These are phyloP conservation scores for Heterohyrax brucei DNA, from an alignment of 2,797 vertebrate genomes.

Conservation along the genomic window DNA sequence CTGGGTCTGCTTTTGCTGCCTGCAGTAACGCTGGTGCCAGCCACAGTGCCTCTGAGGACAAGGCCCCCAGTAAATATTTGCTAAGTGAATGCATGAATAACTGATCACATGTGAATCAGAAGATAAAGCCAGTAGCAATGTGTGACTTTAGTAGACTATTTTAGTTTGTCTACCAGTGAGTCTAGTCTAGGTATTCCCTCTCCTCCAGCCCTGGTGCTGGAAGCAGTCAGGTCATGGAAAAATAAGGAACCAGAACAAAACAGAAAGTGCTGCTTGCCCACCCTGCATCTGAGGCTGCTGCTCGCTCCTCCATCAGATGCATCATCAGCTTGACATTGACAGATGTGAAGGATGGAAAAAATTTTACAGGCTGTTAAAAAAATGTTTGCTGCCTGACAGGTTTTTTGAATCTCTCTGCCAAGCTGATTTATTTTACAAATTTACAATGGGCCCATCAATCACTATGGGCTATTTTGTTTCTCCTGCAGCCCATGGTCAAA, in stretches of 20 bases:
- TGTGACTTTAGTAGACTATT: accelerated
- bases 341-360: slow-evolving; percentile 36
- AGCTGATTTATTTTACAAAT: slow-evolving; percentile 83
- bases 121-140: accelerated
- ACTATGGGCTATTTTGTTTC: slow-evolving; percentile 68
- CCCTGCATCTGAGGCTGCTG: neutral
- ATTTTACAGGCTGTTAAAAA: slow-evolving; percentile 75
- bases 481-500: slow-evolving; percentile 34
- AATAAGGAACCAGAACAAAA: neutral
- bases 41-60: neutral
- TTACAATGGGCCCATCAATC: slow-evolving; percentile 75
- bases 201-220: neutral
- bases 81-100: neutral
- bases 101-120: accelerated
- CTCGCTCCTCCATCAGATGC: neutral
- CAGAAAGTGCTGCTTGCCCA: accelerated
- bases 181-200: neutral
- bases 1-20: neutral
- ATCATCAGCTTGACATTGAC: slow-evolving; percentile 12
- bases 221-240: neutral
- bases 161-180: neutral
- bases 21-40: accelerated
- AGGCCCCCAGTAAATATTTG: neutral
- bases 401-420: slow-evolving; percentile 75
- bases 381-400: slow-evolving; percentile 74